phyloP scores from a whole-genome alignment of 2,797 vertebrate species.

The Eupleurogrammus muticus region DNA sequence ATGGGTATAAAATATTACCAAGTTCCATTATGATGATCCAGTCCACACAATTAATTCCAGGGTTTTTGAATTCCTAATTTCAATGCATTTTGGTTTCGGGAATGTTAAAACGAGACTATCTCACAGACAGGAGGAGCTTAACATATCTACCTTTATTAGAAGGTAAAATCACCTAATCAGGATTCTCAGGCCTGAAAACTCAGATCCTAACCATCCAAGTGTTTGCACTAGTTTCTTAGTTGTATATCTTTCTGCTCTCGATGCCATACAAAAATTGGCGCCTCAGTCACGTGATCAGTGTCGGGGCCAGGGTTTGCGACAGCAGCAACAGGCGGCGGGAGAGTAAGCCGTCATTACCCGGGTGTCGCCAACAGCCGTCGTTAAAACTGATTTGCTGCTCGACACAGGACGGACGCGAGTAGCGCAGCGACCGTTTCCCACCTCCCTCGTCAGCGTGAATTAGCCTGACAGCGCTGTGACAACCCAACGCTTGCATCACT shows the following conservation, averaged over 20 bases:
- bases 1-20: too few relatives aligned
- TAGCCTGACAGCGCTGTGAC: constrained; percentile 5
- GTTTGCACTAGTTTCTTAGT: too few relatives aligned
- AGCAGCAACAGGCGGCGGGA: constrained; percentile 1
- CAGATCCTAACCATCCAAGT: too few relatives aligned
- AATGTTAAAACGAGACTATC: too few relatives aligned
- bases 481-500: background rate
- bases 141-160: background rate
- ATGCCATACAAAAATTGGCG: too few relatives aligned
- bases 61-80: too few relatives aligned
- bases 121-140: too few relatives aligned
- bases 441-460: constrained; percentile 33
- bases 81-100: too few relatives aligned
- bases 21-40: too few relatives aligned
- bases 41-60: too few relatives aligned
- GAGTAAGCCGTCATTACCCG: background rate
- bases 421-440: constrained; percentile 5
- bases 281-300: constrained; percentile 4
- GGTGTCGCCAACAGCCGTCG: constrained; percentile 23
- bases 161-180: background rate
- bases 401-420: constrained; percentile 5
- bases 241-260: too few relatives aligned
- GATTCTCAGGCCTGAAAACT: too few relatives aligned
- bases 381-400: constrained; percentile 22
- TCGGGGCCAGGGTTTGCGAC: background rate